A percentile compares a stretch with the other conserved stretches of the same genome.
Conservation (phyloP, 2,888 invertebrate genomes). For the Temnothorax rugatulus region DNA sequence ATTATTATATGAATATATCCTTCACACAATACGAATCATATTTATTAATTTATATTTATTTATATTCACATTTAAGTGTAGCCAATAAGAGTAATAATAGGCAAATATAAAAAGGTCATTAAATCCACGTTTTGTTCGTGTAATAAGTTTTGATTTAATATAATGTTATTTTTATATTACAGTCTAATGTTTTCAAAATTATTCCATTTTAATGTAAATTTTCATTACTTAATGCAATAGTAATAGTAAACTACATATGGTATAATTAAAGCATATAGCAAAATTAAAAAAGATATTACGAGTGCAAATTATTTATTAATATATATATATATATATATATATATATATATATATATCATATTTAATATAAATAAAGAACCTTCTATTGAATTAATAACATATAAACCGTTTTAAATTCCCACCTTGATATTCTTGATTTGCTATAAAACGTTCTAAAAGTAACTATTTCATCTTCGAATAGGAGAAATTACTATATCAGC, state of each 20-base stretch:
- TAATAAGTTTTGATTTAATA: not conserved
- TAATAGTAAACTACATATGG: not conserved
- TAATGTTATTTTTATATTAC: not conserved
- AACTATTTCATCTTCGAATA: not conserved
- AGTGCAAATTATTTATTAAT: slow-evolving; percentile 31
- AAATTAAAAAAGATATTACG: not conserved
- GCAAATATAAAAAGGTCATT: not conserved
- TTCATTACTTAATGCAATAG: not conserved
- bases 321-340: no score
- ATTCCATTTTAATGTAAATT: not conserved
- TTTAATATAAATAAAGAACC: not conserved
- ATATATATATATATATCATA: no score
- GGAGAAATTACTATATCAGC: not conserved
- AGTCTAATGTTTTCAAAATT: not conserved
- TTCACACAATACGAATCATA: no score
- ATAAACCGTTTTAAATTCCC: not conserved
- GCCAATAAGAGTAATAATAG: not conserved
- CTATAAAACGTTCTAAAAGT: not conserved
- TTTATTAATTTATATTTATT: no score
- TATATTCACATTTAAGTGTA: not conserved
- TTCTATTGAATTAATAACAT: not conserved
- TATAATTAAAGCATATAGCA: not conserved
- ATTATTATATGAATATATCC: no score
- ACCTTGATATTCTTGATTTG: not conserved
- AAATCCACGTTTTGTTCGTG: not conserved